Base-by-base conservation (phyloP, 2,888 invertebrate genomes). In the Athrips mouffetella region DNA sequence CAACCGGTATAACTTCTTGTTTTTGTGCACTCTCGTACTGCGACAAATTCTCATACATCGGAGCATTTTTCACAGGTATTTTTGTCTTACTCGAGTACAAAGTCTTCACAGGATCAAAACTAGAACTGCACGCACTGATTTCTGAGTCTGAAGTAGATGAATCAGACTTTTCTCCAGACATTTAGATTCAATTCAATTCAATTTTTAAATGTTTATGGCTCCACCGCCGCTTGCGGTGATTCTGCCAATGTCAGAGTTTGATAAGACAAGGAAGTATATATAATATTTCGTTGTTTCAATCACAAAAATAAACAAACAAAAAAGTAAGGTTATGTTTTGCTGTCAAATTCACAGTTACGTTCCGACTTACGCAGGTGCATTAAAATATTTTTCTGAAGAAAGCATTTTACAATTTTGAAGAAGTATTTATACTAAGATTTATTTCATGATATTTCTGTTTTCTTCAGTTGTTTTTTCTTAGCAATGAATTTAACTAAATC, bases 71-170 rank as follows among this genome's bases (percentile, higher is more conserved):
- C 2, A 88, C 78, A 0, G 92, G 92, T 11, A 92, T 61, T 48
- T 78, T 78, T 0, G 90, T 63, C 59, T 90, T 90, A 0, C 84
- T 57, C 0, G 92, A 90, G 59, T 92, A 92, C 10, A 96, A 76
- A 0, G 92, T 94, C 67, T 92, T 92, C 1, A 94, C 30, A 0
- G 95, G 92, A 79, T 95, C 90, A 60, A 94, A 96, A 42, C 80
- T 80, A 16, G 80, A 76, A 62, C 86, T 82, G 55, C 76, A 76
- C 0, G 77, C 76, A 67, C 74, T 77, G 1, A 80, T 63, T 72
- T 87, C 87, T 1, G 85, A 80, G 31, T 87, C 87, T 7, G 86
- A 83, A 49, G 79, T 76, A 2, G 87, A 86, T 11, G 82, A 77
- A 64, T 77, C 78, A 0, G 77, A 74, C 30, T 65, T 53, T 63